Evolutionary conservation across 2,113 vertebrate genomes (phyloP), one percentile per base, ranked within the genome.

Genomic region (Oenanthe melanoleuca): DNA sequence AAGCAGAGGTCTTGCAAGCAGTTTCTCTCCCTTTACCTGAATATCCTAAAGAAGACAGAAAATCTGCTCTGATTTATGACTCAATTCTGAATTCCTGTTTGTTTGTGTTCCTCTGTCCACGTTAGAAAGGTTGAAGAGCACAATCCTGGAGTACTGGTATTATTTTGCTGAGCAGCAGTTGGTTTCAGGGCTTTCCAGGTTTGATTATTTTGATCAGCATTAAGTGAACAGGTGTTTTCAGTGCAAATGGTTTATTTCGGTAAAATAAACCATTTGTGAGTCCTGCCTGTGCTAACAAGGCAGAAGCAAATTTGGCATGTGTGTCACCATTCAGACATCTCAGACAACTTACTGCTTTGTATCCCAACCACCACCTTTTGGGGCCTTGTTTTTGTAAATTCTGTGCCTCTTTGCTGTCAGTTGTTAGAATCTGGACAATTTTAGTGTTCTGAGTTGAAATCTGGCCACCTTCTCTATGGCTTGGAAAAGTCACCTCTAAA

Each of bases 231-330:
- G 28, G 11, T 82, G 55, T 86, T 91, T 85, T 50, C 29, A 40
- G 2, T 21, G 23, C 18, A 28, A 83, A 24, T 31, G 6, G 7
- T 38, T 72, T 56, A 40, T 83, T 70, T 91, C 11, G 10, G 55
- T 40, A 40, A 11, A 52, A 49, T 49, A 49, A 49, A 49, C 47
- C 47, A 49, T 49, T 49, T 10, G 22, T 71, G 40, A 44, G 34
- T n/a, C 24, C 49, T 61, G 31, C 45, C 37, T 29, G 6, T 52
- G 26, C 61, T 38, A 57, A 38, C 18, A 71, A 57, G 78, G 77
- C 72, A 23, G 59, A 45, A 44, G 23, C 0, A 2, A 28, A 9
- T 71, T 49, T 4, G 25, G 23, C 26, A 23, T 1, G 2, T 42
- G 24, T 64, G 71, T 33, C 52, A 28, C 24, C 10, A 2, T 53